phyloP scores from a whole-genome alignment of 1,140 invertebrate genomes.

The Microplitis mediator region DNA sequence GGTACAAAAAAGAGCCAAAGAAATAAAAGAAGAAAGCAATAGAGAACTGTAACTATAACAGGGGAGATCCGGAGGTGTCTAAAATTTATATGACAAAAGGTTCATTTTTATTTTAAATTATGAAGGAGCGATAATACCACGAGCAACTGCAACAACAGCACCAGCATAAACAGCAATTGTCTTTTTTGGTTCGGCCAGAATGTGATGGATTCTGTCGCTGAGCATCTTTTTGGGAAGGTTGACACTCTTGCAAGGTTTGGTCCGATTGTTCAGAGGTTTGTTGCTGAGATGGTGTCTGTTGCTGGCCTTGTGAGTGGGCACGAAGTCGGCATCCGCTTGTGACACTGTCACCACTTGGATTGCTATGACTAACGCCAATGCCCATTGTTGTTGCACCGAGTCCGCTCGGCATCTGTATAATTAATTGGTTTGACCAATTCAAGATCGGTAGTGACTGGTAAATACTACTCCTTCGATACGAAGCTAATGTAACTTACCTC shows the following conservation, averaged over 20 bases:
- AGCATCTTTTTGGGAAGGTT: conserved; percentile 33
- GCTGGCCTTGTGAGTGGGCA: conserved; percentile 50
- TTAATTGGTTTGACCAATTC: conserved; percentile 10
- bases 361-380: conserved; percentile 58
- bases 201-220: conserved; percentile 48
- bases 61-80: too few relatives aligned
- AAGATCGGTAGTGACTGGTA: not conserved
- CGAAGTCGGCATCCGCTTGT: conserved; percentile 52
- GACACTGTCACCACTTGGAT: conserved; percentile 46
- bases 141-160: conserved; percentile 76
- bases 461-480: not conserved
- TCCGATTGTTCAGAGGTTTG: conserved; percentile 36
- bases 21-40: too few relatives aligned
- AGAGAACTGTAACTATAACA: too few relatives aligned
- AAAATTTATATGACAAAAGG: too few relatives aligned
- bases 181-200: conserved; percentile 58
- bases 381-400: conserved; percentile 60
- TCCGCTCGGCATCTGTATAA: conserved; percentile 58
- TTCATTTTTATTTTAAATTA: too few relatives aligned
- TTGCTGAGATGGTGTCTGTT: conserved; percentile 37
- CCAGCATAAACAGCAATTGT: conserved; percentile 71
- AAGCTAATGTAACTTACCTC: conserved; percentile 49
- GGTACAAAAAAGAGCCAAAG: too few relatives aligned
- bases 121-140: conserved; percentile 64
- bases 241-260: conserved; percentile 34